Evolutionary conservation across 2,797 vertebrate genomes (phyloP), one percentile per base, ranked within the genome.

Genomic region (Lutjanus campechanus): DNA sequence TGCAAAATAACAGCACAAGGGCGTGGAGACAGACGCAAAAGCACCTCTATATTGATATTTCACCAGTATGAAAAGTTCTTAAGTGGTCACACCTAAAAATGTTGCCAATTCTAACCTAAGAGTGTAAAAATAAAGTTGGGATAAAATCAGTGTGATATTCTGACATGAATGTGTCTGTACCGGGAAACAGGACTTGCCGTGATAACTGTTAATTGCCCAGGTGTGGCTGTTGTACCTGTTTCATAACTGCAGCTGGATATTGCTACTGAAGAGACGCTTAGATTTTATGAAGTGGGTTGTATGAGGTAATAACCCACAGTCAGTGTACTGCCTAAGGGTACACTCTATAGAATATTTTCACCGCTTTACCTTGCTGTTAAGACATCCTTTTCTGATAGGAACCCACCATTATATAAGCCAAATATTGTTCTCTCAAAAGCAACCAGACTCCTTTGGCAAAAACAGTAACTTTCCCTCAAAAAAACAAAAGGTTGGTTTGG

Each of bases 221-320:
- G 85, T 65, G 83, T 76, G 85, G 68, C 76, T 83, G 55, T 25
- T 12, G 17, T 12, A 11, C 11, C 1, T 11, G 50, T 85, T 82
- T 88, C 51, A 82, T 63, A 82, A 85, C 47, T 69, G 22, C 53
- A 77, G 17, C 0, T 47, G 15, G 8, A 63, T 78, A 70, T 65
- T 76, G 61, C 46, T 25, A 5, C 22, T 61, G 11, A 77, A 64
- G 3, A 12, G 13, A 25, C 16, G 29, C 5, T 36, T 5, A 36
- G 29, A 36, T 36, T 36, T 36, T 36, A 36, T 36, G 29, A 36
- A 36, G 29, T 36, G 29, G 29, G 29, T 36, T 36, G 3, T 36
- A 5, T 36, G 29, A 36, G 29, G 5, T 36, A 36, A 36, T 36
- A 36, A 36, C 29, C 29, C 29, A 36, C 5, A 36, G 29, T 36